Percentiles rank a stretch among this genome's conserved stretches.
These are phyloP conservation scores for Junonia oenone DNA, from an alignment of 2,888 invertebrate species.

Conservation along the genomic window DNA sequence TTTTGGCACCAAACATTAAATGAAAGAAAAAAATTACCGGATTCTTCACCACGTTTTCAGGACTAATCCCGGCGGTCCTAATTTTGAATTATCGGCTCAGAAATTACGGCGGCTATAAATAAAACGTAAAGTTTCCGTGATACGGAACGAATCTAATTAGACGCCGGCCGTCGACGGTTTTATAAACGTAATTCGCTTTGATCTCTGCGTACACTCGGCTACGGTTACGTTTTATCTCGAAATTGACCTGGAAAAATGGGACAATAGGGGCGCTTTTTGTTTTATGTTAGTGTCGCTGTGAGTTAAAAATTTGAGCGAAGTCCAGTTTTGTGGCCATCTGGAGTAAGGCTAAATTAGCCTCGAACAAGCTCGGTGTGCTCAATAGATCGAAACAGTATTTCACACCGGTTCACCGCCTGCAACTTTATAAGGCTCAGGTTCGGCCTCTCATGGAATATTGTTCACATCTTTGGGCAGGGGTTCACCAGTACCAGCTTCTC, in stretches of 20 bases:
- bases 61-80: neutral
- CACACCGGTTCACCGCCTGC: too few species aligned
- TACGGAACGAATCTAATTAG: slow-evolving; percentile 25
- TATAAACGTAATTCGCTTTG: slow-evolving; percentile 24
- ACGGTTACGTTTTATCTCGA: neutral
- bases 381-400: too few species aligned
- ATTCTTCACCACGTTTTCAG: too few species aligned
- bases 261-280: neutral
- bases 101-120: slow-evolving; percentile 11
- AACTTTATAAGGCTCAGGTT: too few species aligned
- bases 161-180: slow-evolving; percentile 12
- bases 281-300: neutral
- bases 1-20: too few species aligned
- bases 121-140: slow-evolving; percentile 22
- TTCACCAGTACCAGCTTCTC: too few species aligned
- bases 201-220: slow-evolving; percentile 13
- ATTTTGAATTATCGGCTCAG: neutral
- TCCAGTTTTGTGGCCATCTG: too few species aligned
- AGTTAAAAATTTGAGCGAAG: neutral
- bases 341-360: too few species aligned
- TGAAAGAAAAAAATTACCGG: too few species aligned
- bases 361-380: too few species aligned
- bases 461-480: too few species aligned
- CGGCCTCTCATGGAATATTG: too few species aligned
- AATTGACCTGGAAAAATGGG: neutral